These are phyloP conservation scores for Enoplolaimus lenunculus DNA, from an alignment of 2,888 invertebrate genomes.

Conservation along the genomic window DNA sequence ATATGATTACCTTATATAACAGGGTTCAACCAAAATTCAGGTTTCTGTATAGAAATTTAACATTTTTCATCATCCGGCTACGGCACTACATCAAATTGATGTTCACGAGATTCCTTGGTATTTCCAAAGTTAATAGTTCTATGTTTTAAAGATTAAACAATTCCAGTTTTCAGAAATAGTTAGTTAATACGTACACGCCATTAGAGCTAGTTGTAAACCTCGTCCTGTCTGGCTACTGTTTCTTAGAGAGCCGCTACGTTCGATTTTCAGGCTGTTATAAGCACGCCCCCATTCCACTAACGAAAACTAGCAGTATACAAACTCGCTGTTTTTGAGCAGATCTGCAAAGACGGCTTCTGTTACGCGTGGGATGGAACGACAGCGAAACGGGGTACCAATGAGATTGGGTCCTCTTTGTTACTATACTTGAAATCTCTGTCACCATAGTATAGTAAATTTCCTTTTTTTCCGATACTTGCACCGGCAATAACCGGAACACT, in stretches of 20 bases:
- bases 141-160: too few relatives aligned
- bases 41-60: too few relatives aligned
- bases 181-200: too few relatives aligned
- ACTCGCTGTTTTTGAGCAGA: slow-evolving; percentile 8
- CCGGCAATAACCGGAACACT: background rate
- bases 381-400: slow-evolving; percentile 13
- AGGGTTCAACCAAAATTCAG: too few relatives aligned
- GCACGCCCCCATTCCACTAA: slow-evolving; percentile 16
- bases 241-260: slow-evolving; percentile 2
- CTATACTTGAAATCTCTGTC: background rate
- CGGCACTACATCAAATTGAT: too few relatives aligned
- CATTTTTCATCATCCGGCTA: too few relatives aligned
- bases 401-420: slow-evolving; percentile 17
- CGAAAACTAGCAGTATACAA: slow-evolving; percentile 19
- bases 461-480: slow-evolving; percentile 14
- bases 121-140: too few relatives aligned
- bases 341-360: background rate
- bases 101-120: too few relatives aligned
- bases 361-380: slow-evolving; percentile 12
- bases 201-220: background rate
- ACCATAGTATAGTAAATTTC: background rate
- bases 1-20: too few relatives aligned
- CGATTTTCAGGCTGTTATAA: slow-evolving; percentile 18
- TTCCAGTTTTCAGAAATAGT: too few relatives aligned
- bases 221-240: too few relatives aligned